Base-by-base conservation (phyloP, 2,888 invertebrate species). In the Pecten maximus region DNA sequence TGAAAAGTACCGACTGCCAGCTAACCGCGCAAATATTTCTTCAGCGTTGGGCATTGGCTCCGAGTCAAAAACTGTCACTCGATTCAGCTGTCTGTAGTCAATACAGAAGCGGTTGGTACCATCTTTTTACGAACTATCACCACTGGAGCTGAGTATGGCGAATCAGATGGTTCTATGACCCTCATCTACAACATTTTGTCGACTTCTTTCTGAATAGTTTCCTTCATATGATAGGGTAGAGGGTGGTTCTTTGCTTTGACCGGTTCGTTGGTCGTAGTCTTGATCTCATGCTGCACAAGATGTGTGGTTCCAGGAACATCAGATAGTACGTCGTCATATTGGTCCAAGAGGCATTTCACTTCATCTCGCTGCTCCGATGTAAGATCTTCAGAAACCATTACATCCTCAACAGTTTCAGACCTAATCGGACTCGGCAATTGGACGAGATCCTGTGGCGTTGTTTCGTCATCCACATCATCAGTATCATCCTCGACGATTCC, bases 41-140 rank as follows among this genome's bases (percentile, higher is more conserved):
- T 93, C 94, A 0, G 87, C n/a, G 50, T 92, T 91, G 10, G 90
- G 90, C 87, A 94, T 91, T 10, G 93, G 93, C 74, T 94, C 94
- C 12, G 91, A 87, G 54, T 94, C 93, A 91, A 93, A 94, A 6
- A 91, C 88, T 0, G 92, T 93, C 0, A 92, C 60, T 12, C 74
- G 40, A 88, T 94, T 94, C 6, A 93, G 39, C 44, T 86, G 74
- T 16, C 93, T 86, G 40, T 90, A 92, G 89, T 94, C 93, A 50
- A 93, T 91, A 88, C 92, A 93, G n/a, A 93, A 91, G 39, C 94
- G 87, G 40, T 88, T 91, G 0, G 90, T 88, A 2, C 91, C 90
- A 91, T 93, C 94, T 50, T 87, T 89, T 87, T 94, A 48, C 88
- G 90, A 40, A 92, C 91, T n/a, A 93, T 39, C 0, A 93, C 91